Base-by-base conservation (phyloP, 2,888 invertebrate species). In the Mycalesis mineus region DNA sequence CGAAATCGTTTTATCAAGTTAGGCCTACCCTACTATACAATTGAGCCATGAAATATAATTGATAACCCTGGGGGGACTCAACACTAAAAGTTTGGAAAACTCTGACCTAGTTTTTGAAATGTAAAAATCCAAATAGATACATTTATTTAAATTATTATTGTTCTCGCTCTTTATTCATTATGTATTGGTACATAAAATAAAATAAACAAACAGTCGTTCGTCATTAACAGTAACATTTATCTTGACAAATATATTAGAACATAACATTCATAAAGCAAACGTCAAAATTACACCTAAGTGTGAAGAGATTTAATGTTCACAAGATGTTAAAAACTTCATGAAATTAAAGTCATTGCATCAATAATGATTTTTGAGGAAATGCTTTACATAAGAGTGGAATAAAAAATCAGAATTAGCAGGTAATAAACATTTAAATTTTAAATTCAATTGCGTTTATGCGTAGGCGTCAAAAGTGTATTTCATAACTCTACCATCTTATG, bases 221-320 rank as follows among this genome's bases (percentile, higher is more conserved):
- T 47, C 33, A 15, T 33, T 9, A 47, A 47, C 47, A 15, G 47
- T 11, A 47, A 9, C 15, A 47, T 47, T 47, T 33, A 33, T 47
- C 47, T 47, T 47, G 11, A 15, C 15, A 15, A 14, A 15, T 47
- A 14, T 6, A 31, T 22, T 45, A 31, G 9, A 31, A 28, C 44
- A 44, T 28, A 31, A 47, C 47, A 47, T 47, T 47, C 47, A 15
- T 47, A 47, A 45, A 47, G 31, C 47, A 47, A 47, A 47, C 15
- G 47, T 47, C 15, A 47, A 47, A 47, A 33, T 47, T 33, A 47
- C 47, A 47, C 33, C 2, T 11, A 11, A 15, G 17, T 47, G 47
- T 47, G 47, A 47, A 47, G 15, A 47, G 33, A 47, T 45, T 14
- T 45, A 45, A 14, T 45, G 28, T 29, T 47, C 47, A 47, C 33